Percentiles rank a stretch among this genome's conserved stretches.
Conservation (phyloP, 2,888 invertebrate genomes). For the Callosobruchus maculatus region DNA sequence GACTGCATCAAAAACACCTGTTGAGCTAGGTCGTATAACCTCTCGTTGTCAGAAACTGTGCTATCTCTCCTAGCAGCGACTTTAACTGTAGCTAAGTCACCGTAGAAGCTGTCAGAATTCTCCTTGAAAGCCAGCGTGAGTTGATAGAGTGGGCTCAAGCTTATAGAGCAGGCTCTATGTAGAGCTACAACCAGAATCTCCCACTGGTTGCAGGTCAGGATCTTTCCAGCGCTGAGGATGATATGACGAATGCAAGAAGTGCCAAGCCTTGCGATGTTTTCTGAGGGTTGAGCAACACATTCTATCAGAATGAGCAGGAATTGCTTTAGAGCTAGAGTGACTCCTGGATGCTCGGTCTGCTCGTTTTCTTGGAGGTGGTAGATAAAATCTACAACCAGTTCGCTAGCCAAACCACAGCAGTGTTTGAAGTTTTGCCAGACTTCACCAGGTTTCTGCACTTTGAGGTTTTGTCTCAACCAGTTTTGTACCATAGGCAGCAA, state of each 20-base stretch:
- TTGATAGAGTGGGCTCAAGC: constrained; percentile 82
- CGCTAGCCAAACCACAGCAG: constrained; percentile 89
- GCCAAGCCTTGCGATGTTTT: constrained; percentile 85
- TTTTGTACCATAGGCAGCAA: constrained; percentile 89
- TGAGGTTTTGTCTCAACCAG: constrained; percentile 72
- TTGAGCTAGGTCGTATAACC: constrained; percentile 83
- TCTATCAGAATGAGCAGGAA: constrained; percentile 82
- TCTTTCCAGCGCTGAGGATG: constrained; percentile 77
- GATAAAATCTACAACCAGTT: constrained; percentile 83
- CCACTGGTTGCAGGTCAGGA: constrained; percentile 82
- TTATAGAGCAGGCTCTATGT: constrained; percentile 80
- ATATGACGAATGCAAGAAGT: constrained; percentile 88
- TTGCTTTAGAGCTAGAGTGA: constrained; percentile 81
- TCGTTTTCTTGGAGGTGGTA: constrained; percentile 61
- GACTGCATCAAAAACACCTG: constrained; percentile 72
- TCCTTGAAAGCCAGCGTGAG: constrained; percentile 86
- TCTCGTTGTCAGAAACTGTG: constrained; percentile 76
- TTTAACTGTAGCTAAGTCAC: constrained; percentile 87
- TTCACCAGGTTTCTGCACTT: constrained; percentile 68
- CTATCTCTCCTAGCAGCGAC: constrained; percentile 89
- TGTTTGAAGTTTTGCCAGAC: constrained; percentile 91
- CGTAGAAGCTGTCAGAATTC: constrained; percentile 91
- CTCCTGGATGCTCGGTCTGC: constrained; percentile 50
- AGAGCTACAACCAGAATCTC: constrained; percentile 78
- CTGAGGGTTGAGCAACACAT: constrained; percentile 86